Evolutionary conservation across 2,113 vertebrate species (phyloP).

Genomic region (Mastomys coucha): DNA sequence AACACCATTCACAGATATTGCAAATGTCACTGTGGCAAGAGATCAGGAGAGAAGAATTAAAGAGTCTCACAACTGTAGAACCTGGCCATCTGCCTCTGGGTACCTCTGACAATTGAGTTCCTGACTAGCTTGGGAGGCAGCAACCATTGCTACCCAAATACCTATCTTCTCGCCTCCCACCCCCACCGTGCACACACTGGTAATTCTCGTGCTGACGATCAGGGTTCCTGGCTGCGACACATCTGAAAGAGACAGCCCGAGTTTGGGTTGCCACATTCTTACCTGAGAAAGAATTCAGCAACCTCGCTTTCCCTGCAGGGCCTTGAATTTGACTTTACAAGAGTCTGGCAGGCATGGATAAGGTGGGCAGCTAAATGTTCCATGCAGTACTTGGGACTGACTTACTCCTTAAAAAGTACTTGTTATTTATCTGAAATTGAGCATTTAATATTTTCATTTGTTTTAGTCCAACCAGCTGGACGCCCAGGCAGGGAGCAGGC

Average conservation of each 20-base stretch:
- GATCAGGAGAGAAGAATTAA: background rate
- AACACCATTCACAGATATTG: background rate
- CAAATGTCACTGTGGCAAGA: background rate
- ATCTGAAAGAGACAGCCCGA: background rate
- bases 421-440: background rate
- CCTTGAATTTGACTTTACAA: background rate
- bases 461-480: background rate
- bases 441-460: background rate
- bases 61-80: background rate
- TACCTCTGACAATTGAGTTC: background rate
- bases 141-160: no score
- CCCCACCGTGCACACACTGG: background rate
- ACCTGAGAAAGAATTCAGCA: background rate
- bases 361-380: background rate
- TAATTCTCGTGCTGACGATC: background rate
- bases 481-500: constrained; percentile 39
- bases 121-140: rapidly evolving
- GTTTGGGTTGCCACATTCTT: background rate
- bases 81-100: background rate
- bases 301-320: background rate
- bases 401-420: background rate
- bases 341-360: background rate
- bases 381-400: background rate
- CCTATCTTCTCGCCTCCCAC: background rate
- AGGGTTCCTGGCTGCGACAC: background rate